Evolutionary conservation across 1,140 invertebrate species (phyloP).

Genomic region (Drosophila suzukii): DNA sequence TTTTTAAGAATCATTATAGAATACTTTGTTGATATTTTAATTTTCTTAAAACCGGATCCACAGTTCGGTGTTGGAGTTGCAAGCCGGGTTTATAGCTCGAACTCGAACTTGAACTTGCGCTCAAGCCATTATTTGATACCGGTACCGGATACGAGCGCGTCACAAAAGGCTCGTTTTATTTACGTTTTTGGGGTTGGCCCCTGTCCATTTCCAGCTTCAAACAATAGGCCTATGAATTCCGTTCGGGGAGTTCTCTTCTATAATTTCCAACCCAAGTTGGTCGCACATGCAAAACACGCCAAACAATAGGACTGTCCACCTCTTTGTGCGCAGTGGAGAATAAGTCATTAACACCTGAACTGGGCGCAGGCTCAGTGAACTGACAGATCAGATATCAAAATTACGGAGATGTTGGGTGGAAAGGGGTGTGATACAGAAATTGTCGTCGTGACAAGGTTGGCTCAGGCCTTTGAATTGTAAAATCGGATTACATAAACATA

Average conservation of each 20-base stretch:
- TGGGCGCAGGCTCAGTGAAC: conserved; percentile 61
- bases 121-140: conserved; percentile 71
- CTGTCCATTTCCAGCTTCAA: conserved; percentile 46
- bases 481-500: neutral
- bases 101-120: conserved; percentile 39
- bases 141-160: conserved; percentile 76
- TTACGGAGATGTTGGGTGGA: neutral
- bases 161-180: conserved; percentile 63
- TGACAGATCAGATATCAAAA: conserved; percentile 66
- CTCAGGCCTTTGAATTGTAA: no score
- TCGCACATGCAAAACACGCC: conserved; percentile 58
- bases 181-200: conserved; percentile 65
- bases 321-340: conserved; percentile 36
- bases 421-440: neutral
- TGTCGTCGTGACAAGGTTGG: neutral
- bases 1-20: no score
- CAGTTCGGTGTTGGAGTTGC: conserved; percentile 21
- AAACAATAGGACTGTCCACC: conserved; percentile 25
- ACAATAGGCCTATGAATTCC: conserved; percentile 55
- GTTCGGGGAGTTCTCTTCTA: conserved; percentile 24
- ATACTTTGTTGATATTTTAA: no score
- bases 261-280: conserved; percentile 61
- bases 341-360: conserved; percentile 79
- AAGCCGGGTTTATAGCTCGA: neutral
- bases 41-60: no score